Percentiles rank a stretch among this genome's conserved stretches.
Evolutionary conservation across 1,140 invertebrate genomes (phyloP).

Genomic region (Alviniconcha marisindica): DNA sequence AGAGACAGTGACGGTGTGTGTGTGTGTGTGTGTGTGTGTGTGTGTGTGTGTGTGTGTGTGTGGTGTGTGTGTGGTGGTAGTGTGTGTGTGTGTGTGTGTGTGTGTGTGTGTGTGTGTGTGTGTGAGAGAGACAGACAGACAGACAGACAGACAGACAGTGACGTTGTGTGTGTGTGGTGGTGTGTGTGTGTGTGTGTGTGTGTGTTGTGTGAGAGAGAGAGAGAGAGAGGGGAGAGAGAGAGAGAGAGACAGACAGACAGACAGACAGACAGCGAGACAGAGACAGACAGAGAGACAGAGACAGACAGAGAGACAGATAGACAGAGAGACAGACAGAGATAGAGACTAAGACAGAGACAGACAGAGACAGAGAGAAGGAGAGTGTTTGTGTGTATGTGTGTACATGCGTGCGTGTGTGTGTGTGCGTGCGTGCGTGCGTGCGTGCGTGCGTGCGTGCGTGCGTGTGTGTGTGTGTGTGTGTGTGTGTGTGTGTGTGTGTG

Average conservation of each 20-base stretch:
- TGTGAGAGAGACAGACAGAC: conserved; percentile 6
- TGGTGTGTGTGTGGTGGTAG: not conserved
- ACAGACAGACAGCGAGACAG: not conserved
- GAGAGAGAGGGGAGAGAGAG: conserved; percentile 3
- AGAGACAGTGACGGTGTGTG: too few species aligned
- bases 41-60: not conserved
- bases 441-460: conserved; percentile 1
- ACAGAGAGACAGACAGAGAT: conserved; percentile 1
- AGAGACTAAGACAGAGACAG: not conserved
- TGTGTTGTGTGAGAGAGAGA: conserved; percentile 1
- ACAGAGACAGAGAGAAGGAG: not conserved
- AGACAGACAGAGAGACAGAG: conserved; percentile 18
- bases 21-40: not conserved
- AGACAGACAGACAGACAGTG: not conserved
- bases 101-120: not conserved
- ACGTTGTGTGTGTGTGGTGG: too few species aligned
- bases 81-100: not conserved
- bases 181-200: too few species aligned
- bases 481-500: not conserved
- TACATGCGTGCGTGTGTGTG: not conserved
- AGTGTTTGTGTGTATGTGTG: too few species aligned
- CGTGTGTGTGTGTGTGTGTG: conserved; percentile 24
- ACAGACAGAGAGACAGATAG: conserved; percentile 27
- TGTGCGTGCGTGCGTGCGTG: not conserved
- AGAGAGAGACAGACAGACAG: conserved; percentile 1